phyloP scores from a whole-genome alignment of 2,888 invertebrate genomes.

The Rhagophthalmus giganteus region DNA sequence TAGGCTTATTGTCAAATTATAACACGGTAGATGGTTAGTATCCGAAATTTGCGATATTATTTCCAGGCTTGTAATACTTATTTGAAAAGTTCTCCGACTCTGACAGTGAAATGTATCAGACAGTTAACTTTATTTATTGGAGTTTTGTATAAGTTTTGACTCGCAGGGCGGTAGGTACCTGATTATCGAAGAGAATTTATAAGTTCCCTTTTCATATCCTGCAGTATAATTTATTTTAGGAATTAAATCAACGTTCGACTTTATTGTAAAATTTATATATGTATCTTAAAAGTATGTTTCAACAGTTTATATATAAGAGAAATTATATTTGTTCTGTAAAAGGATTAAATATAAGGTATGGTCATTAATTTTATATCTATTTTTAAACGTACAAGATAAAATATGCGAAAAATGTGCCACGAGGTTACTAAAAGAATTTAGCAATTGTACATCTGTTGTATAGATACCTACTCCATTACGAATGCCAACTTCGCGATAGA shows the following conservation, averaged over 20 bases:
- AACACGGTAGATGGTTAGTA: slow-evolving; percentile 19
- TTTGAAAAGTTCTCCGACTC: slow-evolving; percentile 36
- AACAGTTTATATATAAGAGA: background rate
- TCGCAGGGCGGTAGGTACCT: slow-evolving; percentile 30
- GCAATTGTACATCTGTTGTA: slow-evolving; percentile 9
- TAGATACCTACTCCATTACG: too few species aligned
- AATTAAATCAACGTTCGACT: slow-evolving; percentile 24
- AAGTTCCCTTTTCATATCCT: slow-evolving; percentile 29
- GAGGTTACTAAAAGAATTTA: slow-evolving; percentile 17
- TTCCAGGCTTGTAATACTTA: slow-evolving; percentile 32
- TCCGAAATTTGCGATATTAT: slow-evolving; percentile 29
- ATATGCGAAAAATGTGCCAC: background rate
- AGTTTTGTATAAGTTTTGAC: slow-evolving; percentile 35
- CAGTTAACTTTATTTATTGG: slow-evolving; percentile 37
- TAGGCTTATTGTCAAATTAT: slow-evolving; percentile 27
- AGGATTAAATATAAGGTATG: too few species aligned
- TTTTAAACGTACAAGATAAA: background rate
- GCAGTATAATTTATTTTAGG: slow-evolving; percentile 21
- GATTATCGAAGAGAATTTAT: slow-evolving; percentile 25
- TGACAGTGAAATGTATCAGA: slow-evolving; percentile 38
- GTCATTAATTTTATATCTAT: too few species aligned
- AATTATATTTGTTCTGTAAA: background rate
- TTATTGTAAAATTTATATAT: slow-evolving; percentile 1
- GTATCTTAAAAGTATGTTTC: background rate
- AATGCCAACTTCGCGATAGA: slow-evolving; percentile 15